Percentiles rank a stretch among this genome's conserved stretches.
Conservation (phyloP, 1,140 invertebrate species). For the Zaprionus camerounensis region DNA sequence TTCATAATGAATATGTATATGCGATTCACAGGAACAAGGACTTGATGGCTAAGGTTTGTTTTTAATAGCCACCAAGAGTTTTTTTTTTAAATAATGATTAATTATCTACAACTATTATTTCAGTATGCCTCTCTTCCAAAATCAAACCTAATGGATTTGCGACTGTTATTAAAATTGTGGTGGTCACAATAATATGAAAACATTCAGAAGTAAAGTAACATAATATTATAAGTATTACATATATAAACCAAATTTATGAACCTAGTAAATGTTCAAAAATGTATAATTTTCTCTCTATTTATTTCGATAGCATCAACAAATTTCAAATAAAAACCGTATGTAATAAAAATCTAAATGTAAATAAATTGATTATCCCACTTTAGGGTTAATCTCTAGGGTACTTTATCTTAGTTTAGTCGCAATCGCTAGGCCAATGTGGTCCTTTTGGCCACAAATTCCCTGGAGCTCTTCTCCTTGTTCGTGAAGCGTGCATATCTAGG, state of each 20-base stretch:
- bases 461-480: slow-evolving; percentile 77
- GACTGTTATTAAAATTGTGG: neutral
- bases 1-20: neutral
- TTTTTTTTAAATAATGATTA: neutral
- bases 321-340: slow-evolving; percentile 9
- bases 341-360: slow-evolving; percentile 6
- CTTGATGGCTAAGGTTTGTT: neutral
- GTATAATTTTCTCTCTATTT: neutral
- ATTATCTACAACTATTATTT: neutral
- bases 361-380: neutral
- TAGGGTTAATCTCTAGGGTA: neutral
- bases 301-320: slow-evolving; percentile 13
- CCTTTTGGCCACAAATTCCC: slow-evolving; percentile 78
- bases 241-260: neutral
- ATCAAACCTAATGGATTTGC: neutral
- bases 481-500: slow-evolving; percentile 76
- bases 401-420: slow-evolving; percentile 55
- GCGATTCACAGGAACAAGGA: neutral
- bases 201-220: neutral
- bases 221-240: neutral
- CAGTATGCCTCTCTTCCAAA: neutral
- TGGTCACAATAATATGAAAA: too few relatives aligned
- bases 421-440: slow-evolving; percentile 75
- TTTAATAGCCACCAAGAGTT: neutral
- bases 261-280: neutral